Percentiles rank a stretch among this genome's conserved stretches.
Evolutionary conservation across 1,140 invertebrate species (phyloP).

Genomic region (Macrostomum lignano): DNA sequence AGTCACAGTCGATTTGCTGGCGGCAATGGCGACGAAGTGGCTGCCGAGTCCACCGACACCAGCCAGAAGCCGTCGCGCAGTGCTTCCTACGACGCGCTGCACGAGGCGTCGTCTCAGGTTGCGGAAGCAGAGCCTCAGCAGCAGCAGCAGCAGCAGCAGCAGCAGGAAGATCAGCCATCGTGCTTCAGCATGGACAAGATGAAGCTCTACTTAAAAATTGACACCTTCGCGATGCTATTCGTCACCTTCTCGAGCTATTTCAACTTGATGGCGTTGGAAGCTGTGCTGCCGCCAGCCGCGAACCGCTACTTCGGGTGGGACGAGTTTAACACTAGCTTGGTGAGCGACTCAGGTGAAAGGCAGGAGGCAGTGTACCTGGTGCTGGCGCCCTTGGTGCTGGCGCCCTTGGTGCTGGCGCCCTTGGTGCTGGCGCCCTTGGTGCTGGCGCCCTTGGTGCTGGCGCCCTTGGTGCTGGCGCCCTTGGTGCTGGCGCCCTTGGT

Average conservation of each 20-base stretch:
- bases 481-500: no score
- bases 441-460: no score
- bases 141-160: no score
- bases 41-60: not conserved
- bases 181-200: not conserved
- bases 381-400: no score
- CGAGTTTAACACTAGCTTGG: slow-evolving; percentile 2
- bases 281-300: slow-evolving; percentile 1
- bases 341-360: no score
- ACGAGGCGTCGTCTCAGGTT: no score
- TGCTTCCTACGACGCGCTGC: not conserved
- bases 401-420: no score
- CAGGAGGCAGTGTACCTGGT: no score
- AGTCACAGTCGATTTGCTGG: not conserved
- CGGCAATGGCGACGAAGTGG: not conserved
- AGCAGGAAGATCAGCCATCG: no score
- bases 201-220: not conserved
- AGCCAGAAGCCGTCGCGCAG: not conserved
- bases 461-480: no score
- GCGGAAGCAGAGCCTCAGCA: no score
- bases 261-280: slow-evolving; percentile 1
- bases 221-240: not conserved
- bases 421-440: no score
- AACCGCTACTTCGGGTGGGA: not conserved
- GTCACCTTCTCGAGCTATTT: slow-evolving; percentile 3